A percentile compares a stretch with the other conserved stretches of the same genome.
These are phyloP conservation scores for Trichoplax adhaerens DNA, from an alignment of 37 sponge, comb jelly and placozoan species.

Conservation along the genomic window DNA sequence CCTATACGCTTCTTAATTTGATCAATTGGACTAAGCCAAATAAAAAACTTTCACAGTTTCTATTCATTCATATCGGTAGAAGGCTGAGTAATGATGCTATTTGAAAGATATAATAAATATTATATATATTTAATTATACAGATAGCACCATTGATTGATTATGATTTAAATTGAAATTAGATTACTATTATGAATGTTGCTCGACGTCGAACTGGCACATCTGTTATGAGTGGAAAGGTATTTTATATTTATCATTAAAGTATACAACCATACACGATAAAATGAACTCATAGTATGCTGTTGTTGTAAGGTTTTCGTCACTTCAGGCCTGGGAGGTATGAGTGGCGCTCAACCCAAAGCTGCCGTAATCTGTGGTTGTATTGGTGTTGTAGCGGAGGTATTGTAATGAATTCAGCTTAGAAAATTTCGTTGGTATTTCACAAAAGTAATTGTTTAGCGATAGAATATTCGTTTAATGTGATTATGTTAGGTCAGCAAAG, in stretches of 20 bases:
- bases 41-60: too few species aligned
- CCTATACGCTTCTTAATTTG: too few species aligned
- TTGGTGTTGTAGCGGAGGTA: constrained; percentile 98
- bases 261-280: too few species aligned
- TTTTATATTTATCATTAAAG: too few species aligned
- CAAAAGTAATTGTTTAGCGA: background rate
- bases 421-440: background rate
- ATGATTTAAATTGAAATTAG: background rate
- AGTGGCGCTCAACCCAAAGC: constrained; percentile 99
- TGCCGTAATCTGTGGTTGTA: constrained; percentile 71
- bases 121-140: too few species aligned
- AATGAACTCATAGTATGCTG: too few species aligned
- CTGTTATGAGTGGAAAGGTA: constrained; percentile 59
- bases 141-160: too few species aligned
- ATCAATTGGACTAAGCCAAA: too few species aligned
- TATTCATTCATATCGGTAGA: too few species aligned
- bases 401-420: background rate
- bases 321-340: constrained; percentile 94
- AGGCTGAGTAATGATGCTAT: too few species aligned
- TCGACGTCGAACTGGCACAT: constrained; percentile 49
- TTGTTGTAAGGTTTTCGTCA: constrained; percentile 45
- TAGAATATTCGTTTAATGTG: background rate
- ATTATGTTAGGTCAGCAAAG: constrained; percentile 17
- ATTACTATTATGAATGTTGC: constrained; percentile 83
- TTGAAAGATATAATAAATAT: too few species aligned